A percentile compares a stretch with the other conserved stretches of the same genome.
Evolutionary conservation across 2,888 invertebrate species (phyloP).

Genomic region (Petrolisthes cinctipes): DNA sequence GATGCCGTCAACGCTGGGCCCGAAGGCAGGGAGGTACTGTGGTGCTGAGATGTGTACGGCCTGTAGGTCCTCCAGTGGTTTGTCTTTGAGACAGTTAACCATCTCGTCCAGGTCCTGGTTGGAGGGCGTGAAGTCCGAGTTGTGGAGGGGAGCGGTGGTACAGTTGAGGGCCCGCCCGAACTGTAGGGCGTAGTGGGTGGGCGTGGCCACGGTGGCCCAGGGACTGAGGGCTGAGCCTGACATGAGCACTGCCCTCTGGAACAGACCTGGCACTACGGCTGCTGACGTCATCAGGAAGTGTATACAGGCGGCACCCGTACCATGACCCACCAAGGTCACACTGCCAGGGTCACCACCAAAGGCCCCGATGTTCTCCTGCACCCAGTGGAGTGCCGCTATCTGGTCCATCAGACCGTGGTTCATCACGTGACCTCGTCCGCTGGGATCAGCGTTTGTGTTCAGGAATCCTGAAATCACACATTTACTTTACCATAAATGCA

Average conservation of each 20-base stretch:
- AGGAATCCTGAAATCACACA: constrained; percentile 57
- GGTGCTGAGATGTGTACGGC: constrained; percentile 65
- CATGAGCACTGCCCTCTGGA: constrained; percentile 87
- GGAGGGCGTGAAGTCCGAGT: constrained; percentile 24
- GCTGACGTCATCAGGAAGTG: constrained; percentile 65
- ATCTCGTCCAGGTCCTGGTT: constrained; percentile 71
- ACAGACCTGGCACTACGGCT: constrained; percentile 72
- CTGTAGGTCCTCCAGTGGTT: constrained; percentile 74
- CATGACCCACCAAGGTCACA: constrained; percentile 66
- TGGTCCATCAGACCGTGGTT: constrained; percentile 66
- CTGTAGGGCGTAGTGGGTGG: constrained; percentile 85
- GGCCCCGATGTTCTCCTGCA: constrained; percentile 64
- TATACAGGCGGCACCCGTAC: constrained; percentile 66
- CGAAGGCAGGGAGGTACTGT: constrained; percentile 75
- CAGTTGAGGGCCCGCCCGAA: constrained; percentile 89
- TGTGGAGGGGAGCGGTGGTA: constrained; percentile 63
- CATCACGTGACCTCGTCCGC: constrained; percentile 58
- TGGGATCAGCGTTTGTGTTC: constrained; percentile 64
- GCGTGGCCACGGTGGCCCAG: constrained; percentile 86
- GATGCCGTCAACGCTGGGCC: constrained; percentile 94
- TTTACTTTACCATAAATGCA: no score
- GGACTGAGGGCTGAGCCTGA: constrained; percentile 90
- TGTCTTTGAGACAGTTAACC: constrained; percentile 85
- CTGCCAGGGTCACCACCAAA: constrained; percentile 66
- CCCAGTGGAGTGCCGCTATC: constrained; percentile 65